Evolutionary conservation across 2,888 invertebrate genomes (phyloP), one percentile per base, ranked within the genome.

Genomic region (Penaeus monodon): DNA sequence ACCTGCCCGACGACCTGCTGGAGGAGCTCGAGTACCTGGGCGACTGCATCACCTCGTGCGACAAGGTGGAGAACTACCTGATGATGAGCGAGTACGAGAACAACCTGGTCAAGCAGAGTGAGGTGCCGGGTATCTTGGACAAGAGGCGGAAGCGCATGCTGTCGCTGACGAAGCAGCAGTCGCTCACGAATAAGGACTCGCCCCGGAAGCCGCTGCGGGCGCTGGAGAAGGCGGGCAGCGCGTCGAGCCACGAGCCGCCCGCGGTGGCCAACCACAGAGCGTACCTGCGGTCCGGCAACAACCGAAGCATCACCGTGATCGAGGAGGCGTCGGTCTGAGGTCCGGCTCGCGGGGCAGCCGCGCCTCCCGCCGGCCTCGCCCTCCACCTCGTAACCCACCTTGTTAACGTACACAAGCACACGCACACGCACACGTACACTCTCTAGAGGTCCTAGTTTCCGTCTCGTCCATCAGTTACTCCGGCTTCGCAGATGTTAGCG

Each of bases 41-140:
- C 76, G 91, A 91, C 89, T 89, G 89, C 81, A 91, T 91, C 88
- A 91, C 91, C 29, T 91, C 91, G 14, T 91, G 91, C 89, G 92
- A 92, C n/a, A 93, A 94, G 94, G 95, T 96, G 90, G 96, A 96
- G 92, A 96, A 96, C 93, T 96, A 96, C 92, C 93, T 96, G 91
- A 96, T 96, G 96, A 94, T 96, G 90, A 96, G 96, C 91, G 96
- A 96, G 92, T 96, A 96, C 92, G 96, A 96, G 92, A 96, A 96
- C 93, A 96, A 96, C 92, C 93, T 96, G 88, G 96, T 96, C 91
- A 86, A 88, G 33, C 73, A 80, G 4, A 66, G 79, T n/a, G 84
- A 83, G 44, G 22, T 86, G 12, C 86, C 88, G 3, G 66, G 27
- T 22, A 33, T 81, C 29, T 27, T 85, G 33, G 88, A 88, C 12